phyloP scores from a whole-genome alignment of 2,113 vertebrate species.

The Heteronetta atricapilla region DNA sequence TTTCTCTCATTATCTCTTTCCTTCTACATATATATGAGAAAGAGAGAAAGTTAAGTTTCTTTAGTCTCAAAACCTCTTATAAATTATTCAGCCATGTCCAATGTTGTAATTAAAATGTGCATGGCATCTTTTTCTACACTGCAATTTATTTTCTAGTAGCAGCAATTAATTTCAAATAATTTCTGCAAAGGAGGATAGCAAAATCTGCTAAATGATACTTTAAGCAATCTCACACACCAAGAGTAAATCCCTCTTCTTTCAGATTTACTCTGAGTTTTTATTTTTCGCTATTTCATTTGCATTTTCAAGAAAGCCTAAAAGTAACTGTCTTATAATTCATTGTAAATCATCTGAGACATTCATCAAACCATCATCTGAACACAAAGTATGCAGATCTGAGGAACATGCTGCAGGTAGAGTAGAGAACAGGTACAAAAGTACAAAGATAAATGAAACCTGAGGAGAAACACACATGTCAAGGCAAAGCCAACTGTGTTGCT shows the following conservation, averaged over 20 bases:
- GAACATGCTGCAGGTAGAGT: neutral
- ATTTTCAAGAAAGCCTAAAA: neutral
- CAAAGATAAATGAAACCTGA: neutral
- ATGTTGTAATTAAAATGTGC: neutral
- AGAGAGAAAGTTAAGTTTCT: neutral
- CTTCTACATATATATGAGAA: neutral
- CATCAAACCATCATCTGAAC: neutral
- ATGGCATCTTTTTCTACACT: neutral
- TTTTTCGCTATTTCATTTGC: neutral
- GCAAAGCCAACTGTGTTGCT: neutral
- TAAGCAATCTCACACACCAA: neutral
- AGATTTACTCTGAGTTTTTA: neutral
- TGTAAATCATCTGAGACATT: neutral
- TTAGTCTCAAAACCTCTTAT: neutral
- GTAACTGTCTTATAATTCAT: neutral
- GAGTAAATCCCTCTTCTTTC: neutral
- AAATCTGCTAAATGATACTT: neutral
- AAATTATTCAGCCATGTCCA: neutral
- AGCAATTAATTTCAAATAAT: conserved; percentile 26
- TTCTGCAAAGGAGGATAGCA: neutral
- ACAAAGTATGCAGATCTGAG: neutral
- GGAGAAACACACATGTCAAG: neutral
- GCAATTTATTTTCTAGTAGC: neutral
- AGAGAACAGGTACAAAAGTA: neutral
- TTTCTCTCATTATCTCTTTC: neutral